phyloP scores from a whole-genome alignment of 2,888 invertebrate genomes.

The Entomobrya proxima region DNA sequence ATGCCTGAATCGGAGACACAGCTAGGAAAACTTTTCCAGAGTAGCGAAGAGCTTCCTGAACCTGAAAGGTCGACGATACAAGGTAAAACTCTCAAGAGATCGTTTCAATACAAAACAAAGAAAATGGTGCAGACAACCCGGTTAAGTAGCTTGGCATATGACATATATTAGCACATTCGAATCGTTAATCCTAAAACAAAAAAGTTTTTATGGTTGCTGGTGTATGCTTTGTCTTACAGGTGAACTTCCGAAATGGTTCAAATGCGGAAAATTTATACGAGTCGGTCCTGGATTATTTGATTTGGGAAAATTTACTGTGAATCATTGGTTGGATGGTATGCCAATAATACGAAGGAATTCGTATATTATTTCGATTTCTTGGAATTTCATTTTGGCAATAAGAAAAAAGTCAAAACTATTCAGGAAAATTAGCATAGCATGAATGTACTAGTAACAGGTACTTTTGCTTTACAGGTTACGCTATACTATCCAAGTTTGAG shows the following conservation, averaged over 20 bases:
- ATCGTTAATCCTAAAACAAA: background rate
- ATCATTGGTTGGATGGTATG: conserved; percentile 69
- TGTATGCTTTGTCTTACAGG: conserved; percentile 73
- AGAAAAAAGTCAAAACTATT: background rate
- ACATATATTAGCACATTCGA: background rate
- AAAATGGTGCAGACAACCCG: too few relatives aligned
- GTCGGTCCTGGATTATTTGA: conserved; percentile 80
- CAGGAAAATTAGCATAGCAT: conserved; percentile 5
- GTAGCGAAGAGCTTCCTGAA: conserved; percentile 71
- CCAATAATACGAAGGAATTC: background rate
- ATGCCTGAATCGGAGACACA: conserved; percentile 70
- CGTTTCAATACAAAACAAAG: background rate
- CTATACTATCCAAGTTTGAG: conserved; percentile 78
- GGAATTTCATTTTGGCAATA: background rate
- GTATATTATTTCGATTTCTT: background rate
- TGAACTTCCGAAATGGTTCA: conserved; percentile 78
- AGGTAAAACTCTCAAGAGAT: conserved; percentile 55
- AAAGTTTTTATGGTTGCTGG: background rate
- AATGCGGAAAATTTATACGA: conserved; percentile 77
- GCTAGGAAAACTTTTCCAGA: conserved; percentile 70
- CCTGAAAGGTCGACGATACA: conserved; percentile 70
- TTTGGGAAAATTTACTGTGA: conserved; percentile 76
- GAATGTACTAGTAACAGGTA: background rate
- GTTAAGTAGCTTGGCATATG: background rate
- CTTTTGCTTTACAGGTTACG: conserved; percentile 74